Percentiles rank a stretch among this genome's conserved stretches.
These are phyloP conservation scores for Chironomus striatipennis DNA, from an alignment of 1,140 invertebrate species.

Conservation along the genomic window DNA sequence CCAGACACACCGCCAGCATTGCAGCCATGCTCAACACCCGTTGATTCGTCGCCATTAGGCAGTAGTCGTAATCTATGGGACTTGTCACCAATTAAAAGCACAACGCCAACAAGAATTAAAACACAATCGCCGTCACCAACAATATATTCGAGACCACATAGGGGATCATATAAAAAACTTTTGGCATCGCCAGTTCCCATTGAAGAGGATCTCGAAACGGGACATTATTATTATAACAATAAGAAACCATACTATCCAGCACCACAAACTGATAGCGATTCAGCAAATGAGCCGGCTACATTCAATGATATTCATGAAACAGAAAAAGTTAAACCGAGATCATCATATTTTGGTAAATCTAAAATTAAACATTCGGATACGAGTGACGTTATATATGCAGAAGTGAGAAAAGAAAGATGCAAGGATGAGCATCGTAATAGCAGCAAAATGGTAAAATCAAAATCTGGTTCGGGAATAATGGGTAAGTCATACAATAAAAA, in stretches of 20 bases:
- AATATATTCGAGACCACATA: neutral
- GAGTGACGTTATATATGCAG: conserved; percentile 15
- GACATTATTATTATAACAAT: conserved; percentile 18
- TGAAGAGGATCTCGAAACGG: conserved; percentile 16
- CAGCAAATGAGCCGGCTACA: conserved; percentile 7
- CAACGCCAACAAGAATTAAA: conserved; percentile 10
- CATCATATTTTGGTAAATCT: neutral
- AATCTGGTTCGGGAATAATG: conserved; percentile 23
- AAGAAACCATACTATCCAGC: conserved; percentile 13
- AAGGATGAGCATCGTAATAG: neutral
- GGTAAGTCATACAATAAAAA: neutral
- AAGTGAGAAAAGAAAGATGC: neutral
- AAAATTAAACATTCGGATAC: neutral
- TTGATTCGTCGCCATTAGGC: neutral
- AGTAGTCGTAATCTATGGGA: neutral
- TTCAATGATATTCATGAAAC: conserved; percentile 15
- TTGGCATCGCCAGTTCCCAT: neutral
- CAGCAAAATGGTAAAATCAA: neutral
- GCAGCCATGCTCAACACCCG: neutral
- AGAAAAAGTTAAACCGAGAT: neutral
- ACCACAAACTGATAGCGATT: conserved; percentile 16
- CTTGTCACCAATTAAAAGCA: conserved; percentile 18
- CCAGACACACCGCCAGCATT: neutral
- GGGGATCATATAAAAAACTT: conserved; percentile 13
- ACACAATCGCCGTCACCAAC: neutral